Evolutionary conservation across 2,113 vertebrate genomes (phyloP).

Genomic region (Eublepharis macularius): DNA sequence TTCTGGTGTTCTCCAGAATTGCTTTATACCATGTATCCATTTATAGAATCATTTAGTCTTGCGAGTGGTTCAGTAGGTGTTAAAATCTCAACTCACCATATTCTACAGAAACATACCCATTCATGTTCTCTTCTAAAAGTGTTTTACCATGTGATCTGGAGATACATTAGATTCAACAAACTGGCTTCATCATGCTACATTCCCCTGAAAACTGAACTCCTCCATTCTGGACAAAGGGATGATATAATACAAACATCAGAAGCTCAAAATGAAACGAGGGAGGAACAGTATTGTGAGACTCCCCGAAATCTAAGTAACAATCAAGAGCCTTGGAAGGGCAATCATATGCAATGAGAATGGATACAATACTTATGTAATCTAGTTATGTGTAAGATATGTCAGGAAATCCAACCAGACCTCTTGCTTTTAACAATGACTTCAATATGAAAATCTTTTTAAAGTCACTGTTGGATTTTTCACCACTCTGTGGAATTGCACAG

Average conservation of each 20-base stretch:
- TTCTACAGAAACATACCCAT: too few relatives aligned
- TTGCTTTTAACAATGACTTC: neutral
- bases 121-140: neutral
- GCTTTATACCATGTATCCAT: neutral
- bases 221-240: neutral
- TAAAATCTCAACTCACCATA: too few relatives aligned
- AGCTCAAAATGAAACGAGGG: neutral
- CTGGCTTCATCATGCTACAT: neutral
- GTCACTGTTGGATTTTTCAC: neutral
- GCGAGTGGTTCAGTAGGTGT: neutral
- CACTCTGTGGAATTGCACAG: neutral
- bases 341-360: neutral
- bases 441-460: rapidly evolving
- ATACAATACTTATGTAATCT: too few relatives aligned
- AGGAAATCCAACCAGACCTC: neutral
- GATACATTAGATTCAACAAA: neutral
- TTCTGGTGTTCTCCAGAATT: neutral
- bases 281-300: neutral
- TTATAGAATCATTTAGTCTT: neutral
- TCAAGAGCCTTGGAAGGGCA: neutral
- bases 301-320: neutral
- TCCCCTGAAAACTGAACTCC: neutral
- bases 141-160: neutral
- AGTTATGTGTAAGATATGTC: neutral
- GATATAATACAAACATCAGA: neutral